Evolutionary conservation across 2,888 invertebrate genomes (phyloP).

Genomic region (Glyphotaelius pellucidus): DNA sequence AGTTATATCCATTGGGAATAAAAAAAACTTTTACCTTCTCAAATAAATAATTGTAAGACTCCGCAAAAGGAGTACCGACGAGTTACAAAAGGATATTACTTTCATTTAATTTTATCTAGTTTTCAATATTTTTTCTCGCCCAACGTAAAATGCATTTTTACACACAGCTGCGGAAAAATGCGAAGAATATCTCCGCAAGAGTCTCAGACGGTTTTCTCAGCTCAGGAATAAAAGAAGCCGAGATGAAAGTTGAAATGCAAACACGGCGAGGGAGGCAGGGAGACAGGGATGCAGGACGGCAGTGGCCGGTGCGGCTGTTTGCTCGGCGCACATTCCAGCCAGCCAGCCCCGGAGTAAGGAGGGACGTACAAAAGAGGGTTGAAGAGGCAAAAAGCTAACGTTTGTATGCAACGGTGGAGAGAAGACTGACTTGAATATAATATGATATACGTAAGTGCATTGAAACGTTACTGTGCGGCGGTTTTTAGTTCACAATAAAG

Average conservation of each 20-base stretch:
- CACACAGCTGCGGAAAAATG: background rate
- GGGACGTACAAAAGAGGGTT: constrained; percentile 6
- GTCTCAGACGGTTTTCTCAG: constrained; percentile 15
- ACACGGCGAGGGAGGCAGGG: background rate
- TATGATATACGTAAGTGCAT: constrained; percentile 31
- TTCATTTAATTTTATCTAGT: background rate
- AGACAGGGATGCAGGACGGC: background rate
- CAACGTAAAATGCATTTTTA: background rate
- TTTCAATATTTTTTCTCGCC: background rate
- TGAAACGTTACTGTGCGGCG: background rate
- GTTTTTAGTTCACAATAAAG: background rate
- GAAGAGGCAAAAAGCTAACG: constrained; percentile 29
- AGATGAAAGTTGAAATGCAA: constrained; percentile 33
- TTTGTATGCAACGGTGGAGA: background rate
- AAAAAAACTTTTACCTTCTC: background rate
- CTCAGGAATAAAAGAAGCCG: background rate
- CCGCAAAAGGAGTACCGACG: background rate
- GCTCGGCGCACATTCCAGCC: constrained; percentile 5
- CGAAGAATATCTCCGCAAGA: background rate
- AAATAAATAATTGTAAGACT: background rate
- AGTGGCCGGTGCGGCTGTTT: background rate
- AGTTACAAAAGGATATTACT: background rate
- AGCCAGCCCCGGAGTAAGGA: background rate
- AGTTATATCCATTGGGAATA: background rate
- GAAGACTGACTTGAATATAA: constrained; percentile 29